These are phyloP conservation scores for Cettia cetti DNA, from an alignment of 2,113 vertebrate species.

Conservation along the genomic window DNA sequence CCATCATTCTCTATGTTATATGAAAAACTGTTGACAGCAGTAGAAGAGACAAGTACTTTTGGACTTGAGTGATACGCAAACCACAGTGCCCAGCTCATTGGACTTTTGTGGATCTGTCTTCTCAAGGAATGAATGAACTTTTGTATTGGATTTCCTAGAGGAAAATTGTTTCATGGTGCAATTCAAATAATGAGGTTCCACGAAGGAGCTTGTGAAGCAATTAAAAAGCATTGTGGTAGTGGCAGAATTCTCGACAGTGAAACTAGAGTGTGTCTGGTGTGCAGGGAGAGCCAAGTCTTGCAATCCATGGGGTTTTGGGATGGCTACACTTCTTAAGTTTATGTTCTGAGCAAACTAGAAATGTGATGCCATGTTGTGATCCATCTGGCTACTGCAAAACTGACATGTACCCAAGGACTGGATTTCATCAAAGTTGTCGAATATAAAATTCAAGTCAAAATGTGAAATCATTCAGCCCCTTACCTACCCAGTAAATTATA, in stretches of 20 bases:
- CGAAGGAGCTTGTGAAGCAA: background rate
- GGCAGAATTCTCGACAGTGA: conserved; percentile 36
- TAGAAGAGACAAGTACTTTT: conserved; percentile 98
- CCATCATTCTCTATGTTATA: conserved; percentile 98
- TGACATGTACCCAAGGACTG: background rate
- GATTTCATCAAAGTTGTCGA: conserved; percentile 3
- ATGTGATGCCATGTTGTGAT: background rate
- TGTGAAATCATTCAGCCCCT: conserved; percentile 46
- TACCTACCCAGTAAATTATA: conserved; percentile 46
- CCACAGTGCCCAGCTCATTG: conserved; percentile 39
- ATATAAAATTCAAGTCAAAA: conserved; percentile 32
- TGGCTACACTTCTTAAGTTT: conserved; percentile 22
- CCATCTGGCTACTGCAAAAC: conserved; percentile 35
- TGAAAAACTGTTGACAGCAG: conserved; percentile 96
- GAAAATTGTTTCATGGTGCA: conserved; percentile 1
- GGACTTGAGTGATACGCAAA: conserved; percentile 86
- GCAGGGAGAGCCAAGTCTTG: conserved; percentile 54
- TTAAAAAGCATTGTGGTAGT: conserved; percentile 1
- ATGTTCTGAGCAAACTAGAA: conserved; percentile 46
- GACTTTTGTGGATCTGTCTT: conserved; percentile 52
- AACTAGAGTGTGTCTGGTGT: conserved; percentile 47
- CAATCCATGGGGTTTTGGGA: conserved; percentile 37
- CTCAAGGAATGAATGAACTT: conserved; percentile 6
- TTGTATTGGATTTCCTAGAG: conserved; percentile 17
- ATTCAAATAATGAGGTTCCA: conserved; percentile 8